These are phyloP conservation scores for Trematomus loennbergii DNA, from an alignment of 2,113 vertebrate genomes.

Conservation along the genomic window DNA sequence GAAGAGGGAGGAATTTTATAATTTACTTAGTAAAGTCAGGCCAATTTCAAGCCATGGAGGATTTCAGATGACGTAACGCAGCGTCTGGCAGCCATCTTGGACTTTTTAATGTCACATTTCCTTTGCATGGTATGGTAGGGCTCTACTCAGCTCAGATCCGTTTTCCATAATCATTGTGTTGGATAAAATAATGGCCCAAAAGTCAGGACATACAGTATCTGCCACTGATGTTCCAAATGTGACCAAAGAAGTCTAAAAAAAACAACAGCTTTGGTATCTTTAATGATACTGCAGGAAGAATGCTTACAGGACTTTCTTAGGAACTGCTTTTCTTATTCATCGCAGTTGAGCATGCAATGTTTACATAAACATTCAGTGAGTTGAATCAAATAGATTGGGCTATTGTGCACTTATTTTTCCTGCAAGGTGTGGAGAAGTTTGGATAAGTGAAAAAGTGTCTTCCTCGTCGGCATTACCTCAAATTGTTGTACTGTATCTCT, in stretches of 20 bases:
- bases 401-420: not conserved
- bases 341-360: not conserved
- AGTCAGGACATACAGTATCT: too few species aligned
- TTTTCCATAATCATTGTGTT: too few species aligned
- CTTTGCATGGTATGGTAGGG: too few species aligned
- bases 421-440: not conserved
- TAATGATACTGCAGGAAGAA: too few species aligned
- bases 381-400: not conserved
- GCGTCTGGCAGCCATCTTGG: constrained; percentile 12
- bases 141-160: too few species aligned
- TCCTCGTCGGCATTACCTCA: not conserved
- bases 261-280: too few species aligned
- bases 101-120: not conserved
- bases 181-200: too few species aligned
- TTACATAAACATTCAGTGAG: not conserved
- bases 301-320: too few species aligned
- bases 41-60: not conserved
- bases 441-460: not conserved
- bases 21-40: constrained; percentile 7
- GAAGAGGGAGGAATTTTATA: constrained; percentile 9
- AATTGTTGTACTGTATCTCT: not conserved
- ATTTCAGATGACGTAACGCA: constrained; percentile 28
- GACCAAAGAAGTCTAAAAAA: too few species aligned
- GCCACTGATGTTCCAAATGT: too few species aligned
- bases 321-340: too few species aligned